Conservation (phyloP, 2,113 vertebrate species). For the Chitala chitala region DNA sequence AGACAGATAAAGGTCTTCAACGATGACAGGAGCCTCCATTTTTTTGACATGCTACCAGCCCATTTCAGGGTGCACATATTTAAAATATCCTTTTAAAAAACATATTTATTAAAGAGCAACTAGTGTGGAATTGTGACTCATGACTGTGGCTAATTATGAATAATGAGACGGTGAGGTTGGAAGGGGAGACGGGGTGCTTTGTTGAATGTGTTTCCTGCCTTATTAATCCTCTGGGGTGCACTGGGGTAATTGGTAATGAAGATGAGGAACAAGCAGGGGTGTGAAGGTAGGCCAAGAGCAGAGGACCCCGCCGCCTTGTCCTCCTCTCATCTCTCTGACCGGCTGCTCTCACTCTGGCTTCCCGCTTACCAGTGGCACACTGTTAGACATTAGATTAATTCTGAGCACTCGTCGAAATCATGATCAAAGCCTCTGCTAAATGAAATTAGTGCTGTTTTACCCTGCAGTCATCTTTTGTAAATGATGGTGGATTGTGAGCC, state of each 20-base stretch:
- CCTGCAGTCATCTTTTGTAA: constrained; percentile 38
- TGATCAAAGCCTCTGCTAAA: constrained; percentile 41
- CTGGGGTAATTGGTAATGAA: not conserved
- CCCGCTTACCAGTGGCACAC: constrained; percentile 32
- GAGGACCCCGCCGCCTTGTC: not conserved
- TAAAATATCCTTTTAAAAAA: not conserved
- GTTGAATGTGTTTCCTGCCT: not conserved
- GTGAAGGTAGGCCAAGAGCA: not conserved
- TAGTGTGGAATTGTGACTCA: not conserved
- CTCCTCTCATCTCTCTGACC: not conserved
- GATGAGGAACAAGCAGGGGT: not conserved
- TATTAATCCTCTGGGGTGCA: not conserved
- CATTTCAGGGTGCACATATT: not conserved
- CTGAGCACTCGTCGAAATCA: constrained; percentile 43
- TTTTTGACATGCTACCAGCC: not conserved
- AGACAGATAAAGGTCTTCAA: not conserved
- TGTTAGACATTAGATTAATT: constrained; percentile 37
- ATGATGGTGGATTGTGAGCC: not conserved
- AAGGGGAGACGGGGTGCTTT: not conserved
- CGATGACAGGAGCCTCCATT: not conserved
- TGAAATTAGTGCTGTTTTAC: constrained; percentile 45
- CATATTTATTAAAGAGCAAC: not conserved
- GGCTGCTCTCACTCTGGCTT: constrained; percentile 20
- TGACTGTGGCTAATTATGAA: not conserved
- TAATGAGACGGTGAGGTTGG: not conserved